phyloP scores from a whole-genome alignment of 1,140 invertebrate species.

The Drosophila serrata region DNA sequence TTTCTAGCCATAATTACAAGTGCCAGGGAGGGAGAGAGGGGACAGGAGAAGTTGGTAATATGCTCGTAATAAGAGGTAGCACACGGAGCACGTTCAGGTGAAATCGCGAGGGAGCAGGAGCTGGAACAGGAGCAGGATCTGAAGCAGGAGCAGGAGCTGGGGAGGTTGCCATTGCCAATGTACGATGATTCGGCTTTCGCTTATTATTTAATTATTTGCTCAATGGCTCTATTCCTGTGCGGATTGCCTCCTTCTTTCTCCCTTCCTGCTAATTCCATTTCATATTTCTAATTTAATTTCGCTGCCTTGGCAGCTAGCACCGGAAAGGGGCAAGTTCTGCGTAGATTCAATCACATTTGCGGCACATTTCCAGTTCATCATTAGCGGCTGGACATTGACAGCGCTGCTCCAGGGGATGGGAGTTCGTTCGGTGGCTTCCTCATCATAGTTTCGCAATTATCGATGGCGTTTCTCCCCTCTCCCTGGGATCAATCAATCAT shows the following conservation, averaged over 20 bases:
- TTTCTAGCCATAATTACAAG: constrained; percentile 78
- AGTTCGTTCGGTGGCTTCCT: not conserved
- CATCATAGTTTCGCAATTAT: constrained; percentile 75
- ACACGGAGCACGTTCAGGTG: constrained; percentile 41
- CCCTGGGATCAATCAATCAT: constrained; percentile 76
- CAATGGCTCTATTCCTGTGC: constrained; percentile 66
- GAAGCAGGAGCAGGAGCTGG: constrained; percentile 1
- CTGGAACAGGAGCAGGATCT: not conserved
- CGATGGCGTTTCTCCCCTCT: not conserved
- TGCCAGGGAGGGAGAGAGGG: constrained; percentile 19
- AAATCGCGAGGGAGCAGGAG: constrained; percentile 31
- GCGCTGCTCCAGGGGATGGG: constrained; percentile 9
- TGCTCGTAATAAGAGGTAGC: not conserved
- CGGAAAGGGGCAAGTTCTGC: constrained; percentile 20
- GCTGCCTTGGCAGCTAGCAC: constrained; percentile 58
- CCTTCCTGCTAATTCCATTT: constrained; percentile 18
- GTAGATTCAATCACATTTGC: constrained; percentile 51
- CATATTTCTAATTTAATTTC: constrained; percentile 68
- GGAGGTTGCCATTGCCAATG: constrained; percentile 65
- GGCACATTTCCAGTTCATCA: constrained; percentile 78
- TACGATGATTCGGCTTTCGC: constrained; percentile 51
- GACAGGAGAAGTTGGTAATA: not conserved
- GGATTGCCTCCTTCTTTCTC: constrained; percentile 28
- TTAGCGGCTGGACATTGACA: constrained; percentile 77
- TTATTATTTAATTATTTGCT: constrained; percentile 83